Evolutionary conservation across 2,888 invertebrate genomes (phyloP).

Genomic region (Cerastis leucographa): DNA sequence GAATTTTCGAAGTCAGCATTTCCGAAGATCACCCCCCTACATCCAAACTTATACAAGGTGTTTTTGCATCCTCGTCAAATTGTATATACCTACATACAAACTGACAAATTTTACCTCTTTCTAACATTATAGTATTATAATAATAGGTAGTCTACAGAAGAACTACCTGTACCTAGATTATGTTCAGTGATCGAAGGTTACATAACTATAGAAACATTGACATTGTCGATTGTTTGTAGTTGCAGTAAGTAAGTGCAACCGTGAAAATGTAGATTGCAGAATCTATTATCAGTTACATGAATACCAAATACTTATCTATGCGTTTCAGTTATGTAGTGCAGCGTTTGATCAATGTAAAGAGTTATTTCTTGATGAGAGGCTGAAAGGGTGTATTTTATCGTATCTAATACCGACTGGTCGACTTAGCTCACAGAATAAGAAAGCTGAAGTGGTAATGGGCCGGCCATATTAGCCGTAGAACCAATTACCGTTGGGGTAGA

Average conservation of each 20-base stretch:
- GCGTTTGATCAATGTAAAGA: neutral
- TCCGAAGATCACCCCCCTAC: neutral
- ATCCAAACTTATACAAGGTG: neutral
- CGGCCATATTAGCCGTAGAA: too few relatives aligned
- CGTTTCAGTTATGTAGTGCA: neutral
- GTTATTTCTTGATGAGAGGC: neutral
- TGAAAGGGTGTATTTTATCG: neutral
- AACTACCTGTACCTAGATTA: neutral
- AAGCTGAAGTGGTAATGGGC: too few relatives aligned
- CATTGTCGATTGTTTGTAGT: conserved; percentile 29
- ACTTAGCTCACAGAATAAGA: too few relatives aligned
- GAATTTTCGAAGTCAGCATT: neutral
- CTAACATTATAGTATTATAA: neutral
- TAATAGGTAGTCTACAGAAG: neutral
- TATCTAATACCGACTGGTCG: too few relatives aligned
- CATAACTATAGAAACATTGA: conserved; percentile 27
- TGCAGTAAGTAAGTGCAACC: conserved; percentile 11
- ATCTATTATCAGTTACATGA: conserved; percentile 24
- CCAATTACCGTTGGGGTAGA: too few relatives aligned
- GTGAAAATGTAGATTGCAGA: conserved; percentile 27
- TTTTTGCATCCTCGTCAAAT: too few relatives aligned
- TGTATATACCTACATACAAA: too few relatives aligned
- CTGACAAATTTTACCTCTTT: neutral
- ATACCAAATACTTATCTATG: conserved; percentile 11
- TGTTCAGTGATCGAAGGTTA: conserved; percentile 13